Evolutionary conservation across 2,113 vertebrate genomes (phyloP), one percentile per base, ranked within the genome.

Genomic region (Rhea pennata): DNA sequence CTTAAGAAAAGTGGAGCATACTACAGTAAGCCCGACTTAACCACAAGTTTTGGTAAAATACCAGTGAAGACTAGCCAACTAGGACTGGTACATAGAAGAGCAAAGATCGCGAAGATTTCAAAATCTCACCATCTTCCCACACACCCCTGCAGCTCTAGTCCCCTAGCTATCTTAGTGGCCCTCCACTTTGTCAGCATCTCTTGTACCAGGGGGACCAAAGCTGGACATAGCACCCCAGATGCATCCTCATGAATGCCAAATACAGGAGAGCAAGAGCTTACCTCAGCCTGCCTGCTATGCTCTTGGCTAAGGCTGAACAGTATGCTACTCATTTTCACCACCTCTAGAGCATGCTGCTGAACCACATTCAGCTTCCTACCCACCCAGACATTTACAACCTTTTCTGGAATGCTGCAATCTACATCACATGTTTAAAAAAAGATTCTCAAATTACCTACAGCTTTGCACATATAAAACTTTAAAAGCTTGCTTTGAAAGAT

Each of bases 61-160:
- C 27, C 15, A 58, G 17, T 58, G 29, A 58, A 58, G 54, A 58
- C 54, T 58, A 58, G 54, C 54, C 54, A 15, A 17, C 54, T 58
- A 58, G 54, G 27, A 58, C 10, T 58, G 29, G 15, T 58, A 58
- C 10, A 8, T 19, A 58, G 36, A 36, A 36, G 36, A 36, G 36
- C 36, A 36, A 36, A 36, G 36, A 36, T 36, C 36, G 36, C 36
- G 36, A 36, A 36, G 36, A 36, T 36, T 36, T 36, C 36, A 23
- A 44, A 73, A 19, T 11, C 46, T 40, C 1, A 0, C 8, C 3
- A 1, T 40, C 58, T 66, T 61, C 22, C 51, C 13, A 6, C 21
- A 50, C 4, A 14, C 27, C 46, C 17, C 19, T 48, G 3, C 48
- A n/a, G 40, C 61, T 59, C 58, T 14, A 81, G 24, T 7, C 27